Conservation (phyloP, 2,113 vertebrate genomes). For the Perccottus glenii region DNA sequence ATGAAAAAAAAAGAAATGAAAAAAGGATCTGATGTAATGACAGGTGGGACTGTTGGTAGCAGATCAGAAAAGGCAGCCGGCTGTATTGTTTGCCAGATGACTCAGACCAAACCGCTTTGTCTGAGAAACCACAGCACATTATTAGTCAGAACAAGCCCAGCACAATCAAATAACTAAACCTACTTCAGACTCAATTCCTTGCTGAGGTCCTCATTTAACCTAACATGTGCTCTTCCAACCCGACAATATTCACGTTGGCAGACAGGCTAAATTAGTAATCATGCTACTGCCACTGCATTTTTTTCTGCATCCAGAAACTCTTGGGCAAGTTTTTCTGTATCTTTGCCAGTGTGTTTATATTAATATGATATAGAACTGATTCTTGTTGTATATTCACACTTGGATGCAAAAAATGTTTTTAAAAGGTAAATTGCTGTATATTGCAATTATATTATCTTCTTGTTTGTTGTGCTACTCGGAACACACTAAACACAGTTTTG, state of each 20-base stretch:
- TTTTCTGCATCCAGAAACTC: constrained; percentile 6
- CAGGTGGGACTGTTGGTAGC: constrained; percentile 27
- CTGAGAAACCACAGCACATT: constrained; percentile 20
- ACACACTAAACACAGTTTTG: neutral
- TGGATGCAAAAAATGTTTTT: too few relatives aligned
- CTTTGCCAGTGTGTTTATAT: constrained; percentile 3
- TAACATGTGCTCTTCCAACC: constrained; percentile 45
- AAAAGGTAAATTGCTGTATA: too few relatives aligned
- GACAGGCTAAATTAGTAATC: constrained; percentile 71
- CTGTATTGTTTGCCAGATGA: constrained; percentile 33
- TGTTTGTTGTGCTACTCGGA: too few relatives aligned
- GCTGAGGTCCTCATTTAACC: constrained; percentile 38
- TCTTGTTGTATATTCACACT: too few relatives aligned
- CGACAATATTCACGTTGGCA: constrained; percentile 55
- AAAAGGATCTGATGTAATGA: constrained; percentile 26
- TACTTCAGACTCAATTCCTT: constrained; percentile 11
- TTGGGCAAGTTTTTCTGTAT: constrained; percentile 1
- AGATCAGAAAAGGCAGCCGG: constrained; percentile 16
- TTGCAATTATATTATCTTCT: too few relatives aligned
- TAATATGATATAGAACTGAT: too few relatives aligned
- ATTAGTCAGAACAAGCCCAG: neutral
- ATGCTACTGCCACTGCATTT: constrained; percentile 48
- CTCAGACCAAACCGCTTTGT: constrained; percentile 14
- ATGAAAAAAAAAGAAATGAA: constrained; percentile 19
- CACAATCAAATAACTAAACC: neutral